phyloP scores from a whole-genome alignment of 2,113 vertebrate genomes.

The Rousettus leschenaultii region DNA sequence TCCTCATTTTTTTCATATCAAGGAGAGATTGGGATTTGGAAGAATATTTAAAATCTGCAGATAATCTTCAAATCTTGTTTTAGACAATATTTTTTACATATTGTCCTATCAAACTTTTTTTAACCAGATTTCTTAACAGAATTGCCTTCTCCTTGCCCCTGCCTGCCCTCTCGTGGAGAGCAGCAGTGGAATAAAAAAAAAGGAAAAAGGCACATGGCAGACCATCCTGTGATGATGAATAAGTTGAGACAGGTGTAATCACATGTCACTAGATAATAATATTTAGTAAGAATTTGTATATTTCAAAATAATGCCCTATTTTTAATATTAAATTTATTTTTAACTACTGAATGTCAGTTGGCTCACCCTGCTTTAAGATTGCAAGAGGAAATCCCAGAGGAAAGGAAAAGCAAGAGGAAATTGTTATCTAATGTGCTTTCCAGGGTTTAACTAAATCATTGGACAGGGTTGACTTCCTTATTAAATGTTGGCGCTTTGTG shows the following conservation, averaged over 20 bases:
- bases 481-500: background rate
- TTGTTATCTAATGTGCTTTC: constrained; percentile 17
- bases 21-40: background rate
- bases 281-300: background rate
- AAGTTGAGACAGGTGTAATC: background rate
- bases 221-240: background rate
- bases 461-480: background rate
- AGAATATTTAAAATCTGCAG: background rate
- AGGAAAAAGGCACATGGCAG: background rate
- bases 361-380: background rate
- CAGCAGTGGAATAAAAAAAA: background rate
- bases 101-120: background rate
- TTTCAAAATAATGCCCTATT: constrained; percentile 8
- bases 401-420: constrained; percentile 33
- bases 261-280: background rate
- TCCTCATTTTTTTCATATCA: background rate
- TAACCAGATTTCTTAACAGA: background rate
- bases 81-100: background rate
- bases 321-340: background rate
- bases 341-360: background rate
- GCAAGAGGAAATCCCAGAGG: background rate
- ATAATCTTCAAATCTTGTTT: constrained; percentile 39
- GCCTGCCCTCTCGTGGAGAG: constrained; percentile 63
- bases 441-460: background rate
- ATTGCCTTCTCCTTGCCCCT: constrained; percentile 11